Evolutionary conservation across 2,888 invertebrate species (phyloP).

Genomic region (Drosophila anceps): DNA sequence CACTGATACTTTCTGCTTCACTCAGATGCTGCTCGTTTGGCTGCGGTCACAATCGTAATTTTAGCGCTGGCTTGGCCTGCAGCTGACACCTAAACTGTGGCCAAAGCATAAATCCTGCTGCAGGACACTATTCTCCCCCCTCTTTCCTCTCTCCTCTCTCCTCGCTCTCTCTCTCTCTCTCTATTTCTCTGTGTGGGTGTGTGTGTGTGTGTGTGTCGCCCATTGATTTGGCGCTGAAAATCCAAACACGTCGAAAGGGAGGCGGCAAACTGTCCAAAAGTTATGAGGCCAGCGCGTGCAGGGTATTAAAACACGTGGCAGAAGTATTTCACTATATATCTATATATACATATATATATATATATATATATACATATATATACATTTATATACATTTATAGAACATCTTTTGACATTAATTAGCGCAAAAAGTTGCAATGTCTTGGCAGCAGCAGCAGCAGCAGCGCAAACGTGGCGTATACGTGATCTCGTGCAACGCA

Average conservation of each 20-base stretch:
- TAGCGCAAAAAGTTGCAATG: conserved; percentile 60
- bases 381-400: conserved; percentile 11
- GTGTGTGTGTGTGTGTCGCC: conserved; percentile 27
- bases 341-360: conserved; percentile 34
- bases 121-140: too few relatives aligned
- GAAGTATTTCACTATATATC: conserved; percentile 30
- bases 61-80: conserved; percentile 45
- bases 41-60: conserved; percentile 22
- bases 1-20: conserved; percentile 9
- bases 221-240: conserved; percentile 54
- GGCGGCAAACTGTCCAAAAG: conserved; percentile 53
- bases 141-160: neutral
- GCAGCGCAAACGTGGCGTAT: conserved; percentile 42
- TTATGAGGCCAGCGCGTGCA: conserved; percentile 59
- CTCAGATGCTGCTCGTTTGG: conserved; percentile 21
- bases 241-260: conserved; percentile 51
- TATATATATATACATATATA: conserved; percentile 16
- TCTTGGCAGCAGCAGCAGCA: conserved; percentile 25
- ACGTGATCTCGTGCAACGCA: conserved; percentile 64
- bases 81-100: conserved; percentile 63
- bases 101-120: conserved; percentile 45
- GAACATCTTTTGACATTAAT: conserved; percentile 67
- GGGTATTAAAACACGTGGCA: conserved; percentile 68
- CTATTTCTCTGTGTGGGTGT: too few relatives aligned
- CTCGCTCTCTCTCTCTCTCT: neutral